These are phyloP conservation scores for Myiozetetes cayanensis DNA, from an alignment of 2,113 vertebrate genomes.

Conservation along the genomic window DNA sequence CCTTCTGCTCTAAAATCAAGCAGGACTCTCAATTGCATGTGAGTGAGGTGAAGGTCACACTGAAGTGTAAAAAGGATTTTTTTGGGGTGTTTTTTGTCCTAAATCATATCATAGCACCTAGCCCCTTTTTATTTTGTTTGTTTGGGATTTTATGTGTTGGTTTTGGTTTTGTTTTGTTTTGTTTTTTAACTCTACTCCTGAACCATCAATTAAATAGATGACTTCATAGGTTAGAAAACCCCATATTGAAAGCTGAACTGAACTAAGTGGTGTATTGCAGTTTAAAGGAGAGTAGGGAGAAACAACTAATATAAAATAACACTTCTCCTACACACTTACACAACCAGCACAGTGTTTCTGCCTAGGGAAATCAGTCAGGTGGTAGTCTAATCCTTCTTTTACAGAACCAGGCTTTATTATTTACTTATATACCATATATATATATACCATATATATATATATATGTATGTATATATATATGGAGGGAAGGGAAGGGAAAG, in stretches of 20 bases:
- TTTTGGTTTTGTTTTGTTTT: background rate
- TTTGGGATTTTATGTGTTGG: no score
- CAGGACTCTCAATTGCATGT: background rate
- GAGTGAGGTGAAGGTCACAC: background rate
- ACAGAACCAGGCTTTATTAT: background rate
- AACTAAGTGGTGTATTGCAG: background rate
- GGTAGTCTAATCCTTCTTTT: slow-evolving; percentile 1
- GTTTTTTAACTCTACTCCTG: background rate
- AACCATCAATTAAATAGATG: background rate
- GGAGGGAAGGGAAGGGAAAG: no score
- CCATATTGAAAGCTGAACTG: background rate
- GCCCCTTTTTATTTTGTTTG: background rate
- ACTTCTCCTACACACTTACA: background rate
- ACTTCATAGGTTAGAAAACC: background rate
- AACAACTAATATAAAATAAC: background rate
- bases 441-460: background rate
- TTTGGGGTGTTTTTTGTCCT: background rate
- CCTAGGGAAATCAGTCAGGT: background rate
- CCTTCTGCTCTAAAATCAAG: background rate
- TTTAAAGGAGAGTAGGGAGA: background rate
- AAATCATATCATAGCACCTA: background rate
- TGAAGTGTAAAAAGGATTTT: background rate
- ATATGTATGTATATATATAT: background rate
- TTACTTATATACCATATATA: background rate
- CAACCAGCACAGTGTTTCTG: background rate